Base-by-base conservation (phyloP, 2,113 vertebrate genomes). In the Spea bombifrons region DNA sequence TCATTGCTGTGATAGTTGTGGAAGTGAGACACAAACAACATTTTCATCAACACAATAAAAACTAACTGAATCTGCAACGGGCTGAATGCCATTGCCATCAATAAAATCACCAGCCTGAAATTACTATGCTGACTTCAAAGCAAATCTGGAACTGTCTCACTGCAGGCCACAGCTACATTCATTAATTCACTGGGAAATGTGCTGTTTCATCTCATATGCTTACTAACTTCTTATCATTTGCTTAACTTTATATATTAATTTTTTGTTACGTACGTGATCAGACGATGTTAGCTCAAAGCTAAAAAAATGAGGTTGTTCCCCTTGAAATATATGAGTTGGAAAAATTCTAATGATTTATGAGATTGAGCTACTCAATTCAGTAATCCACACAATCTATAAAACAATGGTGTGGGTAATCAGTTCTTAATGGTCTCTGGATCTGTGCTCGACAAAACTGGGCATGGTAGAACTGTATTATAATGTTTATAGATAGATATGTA, bases 121-220 rank as follows among this genome's bases (percentile, higher is more conserved):
- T 71, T 78, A 82, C 72, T 69, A 66, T 81, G 83, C 82, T 76
- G 53, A 84, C 78, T 89, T 82, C 87, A 86, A 90, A 85, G 50
- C 9, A 75, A 75, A 83, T 74, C 65, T 59, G 83, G 49, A 13
- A 67, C 78, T 52, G 66, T 75, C 76, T 84, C 71, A 77, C 71
- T 76, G 73, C 17, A 59, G 82, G 84, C 81, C 63, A 84, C 68
- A 68, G 82, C 5, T 80, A 79, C 55, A 83, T 84, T 86, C 82
- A 85, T 86, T 88, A 89, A 86, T 85, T 88, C 83, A 83, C 63
- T 73, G 67, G 69, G 76, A 88, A 85, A 85, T 79, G 49, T 85
- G 78, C 83, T 81, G 73, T 79, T 75, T 81, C 81, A 67, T 73
- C 75, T 81, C 46, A 65, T 82, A 83, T 83, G 66, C 83, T 85